Percentiles rank a stretch among this genome's conserved stretches.
phyloP scores from a whole-genome alignment of 2,113 vertebrate species.

The Chiloscyllium plagiosum region DNA sequence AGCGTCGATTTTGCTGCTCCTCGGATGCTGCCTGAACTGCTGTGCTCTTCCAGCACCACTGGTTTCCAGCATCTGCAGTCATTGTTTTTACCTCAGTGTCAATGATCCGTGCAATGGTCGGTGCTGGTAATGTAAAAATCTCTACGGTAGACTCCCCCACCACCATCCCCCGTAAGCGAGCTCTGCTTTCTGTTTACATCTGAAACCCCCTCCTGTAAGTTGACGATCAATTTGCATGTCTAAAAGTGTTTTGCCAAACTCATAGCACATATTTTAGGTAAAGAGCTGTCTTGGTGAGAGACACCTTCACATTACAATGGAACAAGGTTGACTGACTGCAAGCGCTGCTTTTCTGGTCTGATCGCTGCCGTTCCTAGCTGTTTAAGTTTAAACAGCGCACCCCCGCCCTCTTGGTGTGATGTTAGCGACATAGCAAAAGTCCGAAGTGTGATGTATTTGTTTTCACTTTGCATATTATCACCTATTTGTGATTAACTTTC shows the following conservation, averaged over 20 bases:
- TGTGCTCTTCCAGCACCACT: no score
- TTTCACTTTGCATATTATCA: neutral
- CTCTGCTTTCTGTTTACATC: neutral
- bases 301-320: neutral
- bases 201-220: neutral
- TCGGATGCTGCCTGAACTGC: no score
- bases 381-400: neutral
- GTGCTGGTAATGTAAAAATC: neutral
- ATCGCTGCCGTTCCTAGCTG: neutral
- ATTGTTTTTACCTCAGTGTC: no score
- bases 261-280: no score
- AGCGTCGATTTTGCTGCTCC: no score
- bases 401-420: neutral
- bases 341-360: neutral
- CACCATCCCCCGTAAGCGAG: no score
- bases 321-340: neutral
- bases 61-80: no score
- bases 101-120: neutral
- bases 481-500: neutral
- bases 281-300: neutral
- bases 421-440: neutral
- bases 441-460: neutral
- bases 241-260: neutral
- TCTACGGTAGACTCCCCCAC: neutral
- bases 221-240: neutral